phyloP scores from a whole-genome alignment of 2,797 vertebrate genomes.

The Dallia pectoralis region DNA sequence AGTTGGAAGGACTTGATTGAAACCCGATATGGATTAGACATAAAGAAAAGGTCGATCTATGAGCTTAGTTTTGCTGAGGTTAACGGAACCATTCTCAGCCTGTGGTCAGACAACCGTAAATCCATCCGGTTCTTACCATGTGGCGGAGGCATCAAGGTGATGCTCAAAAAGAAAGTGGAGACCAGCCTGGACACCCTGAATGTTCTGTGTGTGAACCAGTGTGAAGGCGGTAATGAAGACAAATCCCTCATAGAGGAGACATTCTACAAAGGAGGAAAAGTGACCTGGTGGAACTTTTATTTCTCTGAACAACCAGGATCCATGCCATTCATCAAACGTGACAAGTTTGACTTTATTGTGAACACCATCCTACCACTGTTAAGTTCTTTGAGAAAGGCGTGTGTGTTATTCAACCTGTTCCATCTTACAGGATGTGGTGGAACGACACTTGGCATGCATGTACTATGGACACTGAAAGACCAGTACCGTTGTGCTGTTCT shows the following conservation, averaged over 20 bases:
- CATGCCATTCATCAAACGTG: conserved; percentile 64
- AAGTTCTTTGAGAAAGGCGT: conserved; percentile 60
- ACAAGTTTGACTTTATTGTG: conserved; percentile 59
- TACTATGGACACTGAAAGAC: conserved; percentile 75
- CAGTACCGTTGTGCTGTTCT: conserved; percentile 78
- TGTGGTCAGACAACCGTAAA: conserved; percentile 63
- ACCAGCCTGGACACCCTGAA: conserved; percentile 47
- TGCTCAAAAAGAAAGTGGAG: conserved; percentile 59
- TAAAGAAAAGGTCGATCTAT: conserved; percentile 60
- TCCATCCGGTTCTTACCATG: conserved; percentile 56
- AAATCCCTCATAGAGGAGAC: conserved; percentile 47
- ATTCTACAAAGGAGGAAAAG: conserved; percentile 69
- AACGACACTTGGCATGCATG: conserved; percentile 80
- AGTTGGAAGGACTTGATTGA: conserved; percentile 60
- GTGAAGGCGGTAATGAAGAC: conserved; percentile 64
- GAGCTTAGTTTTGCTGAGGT: conserved; percentile 67
- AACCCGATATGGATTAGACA: conserved; percentile 39
- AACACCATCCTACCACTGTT: conserved; percentile 54
- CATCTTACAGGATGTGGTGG: conserved; percentile 84
- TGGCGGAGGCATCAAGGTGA: conserved; percentile 52
- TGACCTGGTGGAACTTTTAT: conserved; percentile 71
- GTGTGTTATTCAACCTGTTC: conserved; percentile 71
- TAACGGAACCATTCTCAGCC: conserved; percentile 66
- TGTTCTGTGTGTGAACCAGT: conserved; percentile 67
- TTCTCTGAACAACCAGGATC: conserved; percentile 65